These are phyloP conservation scores for Cancer borealis DNA, from an alignment of 2,888 invertebrate species.

Conservation along the genomic window DNA sequence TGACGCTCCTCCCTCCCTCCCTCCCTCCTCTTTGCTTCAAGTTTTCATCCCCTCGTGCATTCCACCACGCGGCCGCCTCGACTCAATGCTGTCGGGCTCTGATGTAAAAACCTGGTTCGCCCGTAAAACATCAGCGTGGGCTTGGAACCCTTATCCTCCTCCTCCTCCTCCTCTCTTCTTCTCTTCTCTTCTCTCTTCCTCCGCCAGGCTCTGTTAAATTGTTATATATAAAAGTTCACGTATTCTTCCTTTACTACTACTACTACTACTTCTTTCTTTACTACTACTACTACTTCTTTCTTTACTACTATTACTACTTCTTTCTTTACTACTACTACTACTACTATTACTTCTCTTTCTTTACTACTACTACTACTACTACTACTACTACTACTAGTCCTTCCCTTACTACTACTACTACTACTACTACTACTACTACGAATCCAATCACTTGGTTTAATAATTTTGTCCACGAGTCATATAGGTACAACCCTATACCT, in stretches of 20 bases:
- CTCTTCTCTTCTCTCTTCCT: neutral
- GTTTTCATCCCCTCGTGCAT: constrained; percentile 22
- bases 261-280: neutral
- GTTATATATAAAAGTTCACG: neutral
- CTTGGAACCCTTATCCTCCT: neutral
- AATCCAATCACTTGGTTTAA: neutral
- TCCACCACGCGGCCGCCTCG: constrained; percentile 25
- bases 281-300: neutral
- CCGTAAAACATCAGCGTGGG: constrained; percentile 8
- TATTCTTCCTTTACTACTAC: neutral
- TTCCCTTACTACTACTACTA: neutral
- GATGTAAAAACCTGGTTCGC: constrained; percentile 30
- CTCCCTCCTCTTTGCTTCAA: neutral
- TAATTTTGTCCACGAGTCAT: too few relatives aligned
- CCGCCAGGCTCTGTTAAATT: neutral
- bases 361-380: constrained; percentile 38
- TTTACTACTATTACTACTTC: neutral
- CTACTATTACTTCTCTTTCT: neutral
- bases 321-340: neutral
- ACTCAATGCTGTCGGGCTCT: constrained; percentile 1
- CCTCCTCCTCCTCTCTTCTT: neutral
- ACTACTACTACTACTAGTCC: constrained; percentile 23
- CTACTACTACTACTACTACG: neutral
- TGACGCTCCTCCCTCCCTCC: neutral
- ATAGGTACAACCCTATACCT: too few relatives aligned